phyloP scores from a whole-genome alignment of 2,113 vertebrate genomes.

The Mirounga angustirostris region DNA sequence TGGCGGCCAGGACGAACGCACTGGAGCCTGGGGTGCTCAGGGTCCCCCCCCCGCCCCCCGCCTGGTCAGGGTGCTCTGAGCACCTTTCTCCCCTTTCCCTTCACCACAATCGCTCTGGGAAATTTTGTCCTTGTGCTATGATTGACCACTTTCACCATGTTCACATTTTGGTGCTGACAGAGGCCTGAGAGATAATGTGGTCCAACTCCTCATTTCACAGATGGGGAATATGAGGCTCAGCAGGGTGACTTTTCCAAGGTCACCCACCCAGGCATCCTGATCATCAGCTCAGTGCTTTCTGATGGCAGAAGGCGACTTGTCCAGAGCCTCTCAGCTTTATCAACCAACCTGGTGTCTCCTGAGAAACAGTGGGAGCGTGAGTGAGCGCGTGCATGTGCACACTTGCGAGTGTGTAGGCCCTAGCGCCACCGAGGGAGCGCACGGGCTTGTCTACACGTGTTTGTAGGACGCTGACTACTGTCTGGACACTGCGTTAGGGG shows the following conservation, averaged over 20 bases:
- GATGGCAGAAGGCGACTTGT: background rate
- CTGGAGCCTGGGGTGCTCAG: fast-evolving
- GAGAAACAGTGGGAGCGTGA: too few species aligned
- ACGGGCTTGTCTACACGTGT: fast-evolving
- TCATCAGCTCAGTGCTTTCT: background rate
- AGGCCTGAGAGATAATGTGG: background rate
- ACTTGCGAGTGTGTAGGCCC: too few species aligned
- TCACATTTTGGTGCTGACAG: background rate
- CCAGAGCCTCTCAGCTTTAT: background rate
- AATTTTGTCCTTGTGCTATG: background rate
- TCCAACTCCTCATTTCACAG: background rate
- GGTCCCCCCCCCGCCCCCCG: too few species aligned
- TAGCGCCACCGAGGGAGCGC: fast-evolving
- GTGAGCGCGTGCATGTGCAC: background rate
- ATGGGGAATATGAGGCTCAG: background rate
- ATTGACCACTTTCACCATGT: background rate
- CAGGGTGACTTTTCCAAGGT: background rate
- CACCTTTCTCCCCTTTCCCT: background rate
- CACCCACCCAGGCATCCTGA: background rate
- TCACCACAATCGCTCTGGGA: background rate
- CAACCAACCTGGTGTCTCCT: background rate
- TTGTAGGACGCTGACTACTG: background rate
- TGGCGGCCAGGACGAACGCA: fast-evolving
- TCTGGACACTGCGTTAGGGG: background rate
- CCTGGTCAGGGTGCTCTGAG: fast-evolving